A percentile compares a stretch with the other conserved stretches of the same genome.
These are phyloP conservation scores for Apis dorsata DNA, from an alignment of 1,140 invertebrate species.

Conservation along the genomic window DNA sequence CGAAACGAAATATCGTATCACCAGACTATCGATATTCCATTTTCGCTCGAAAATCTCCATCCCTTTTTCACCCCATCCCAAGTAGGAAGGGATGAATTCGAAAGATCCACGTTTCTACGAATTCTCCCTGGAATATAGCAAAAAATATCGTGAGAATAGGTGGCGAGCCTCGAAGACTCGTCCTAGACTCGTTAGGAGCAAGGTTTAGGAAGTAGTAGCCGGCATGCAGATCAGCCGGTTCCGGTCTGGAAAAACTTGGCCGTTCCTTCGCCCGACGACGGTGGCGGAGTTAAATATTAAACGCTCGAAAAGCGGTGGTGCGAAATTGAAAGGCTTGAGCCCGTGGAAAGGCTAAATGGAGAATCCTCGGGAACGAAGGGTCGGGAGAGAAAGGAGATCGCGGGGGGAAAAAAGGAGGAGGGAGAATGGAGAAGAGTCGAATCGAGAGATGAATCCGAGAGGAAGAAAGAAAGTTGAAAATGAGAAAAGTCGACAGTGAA, in stretches of 20 bases:
- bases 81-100: conserved; percentile 20
- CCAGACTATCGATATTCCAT: no score
- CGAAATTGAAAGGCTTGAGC: conserved; percentile 69
- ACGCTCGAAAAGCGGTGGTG: conserved; percentile 71
- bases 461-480: conserved; percentile 50
- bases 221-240: conserved; percentile 72
- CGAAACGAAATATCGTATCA: no score
- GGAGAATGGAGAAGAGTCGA: conserved; percentile 31
- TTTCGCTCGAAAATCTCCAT: no score
- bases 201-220: conserved; percentile 70
- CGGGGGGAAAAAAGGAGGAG: conserved; percentile 5
- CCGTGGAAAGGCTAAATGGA: conserved; percentile 56
- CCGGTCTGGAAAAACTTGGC: conserved; percentile 47
- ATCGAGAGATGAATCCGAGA: conserved; percentile 54
- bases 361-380: conserved; percentile 44
- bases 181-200: conserved; percentile 74
- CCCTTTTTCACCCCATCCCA: no score
- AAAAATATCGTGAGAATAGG: conserved; percentile 68
- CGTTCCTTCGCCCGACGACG: conserved; percentile 44
- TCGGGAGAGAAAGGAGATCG: conserved; percentile 51
- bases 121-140: conserved; percentile 69
- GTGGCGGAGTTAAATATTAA: conserved; percentile 74
- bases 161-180: conserved; percentile 69
- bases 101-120: conserved; percentile 22
- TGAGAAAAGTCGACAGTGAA: conserved; percentile 64